Evolutionary conservation across 2,113 vertebrate species (phyloP), one percentile per base, ranked within the genome.

Genomic region (Psittacula cyanocephala): DNA sequence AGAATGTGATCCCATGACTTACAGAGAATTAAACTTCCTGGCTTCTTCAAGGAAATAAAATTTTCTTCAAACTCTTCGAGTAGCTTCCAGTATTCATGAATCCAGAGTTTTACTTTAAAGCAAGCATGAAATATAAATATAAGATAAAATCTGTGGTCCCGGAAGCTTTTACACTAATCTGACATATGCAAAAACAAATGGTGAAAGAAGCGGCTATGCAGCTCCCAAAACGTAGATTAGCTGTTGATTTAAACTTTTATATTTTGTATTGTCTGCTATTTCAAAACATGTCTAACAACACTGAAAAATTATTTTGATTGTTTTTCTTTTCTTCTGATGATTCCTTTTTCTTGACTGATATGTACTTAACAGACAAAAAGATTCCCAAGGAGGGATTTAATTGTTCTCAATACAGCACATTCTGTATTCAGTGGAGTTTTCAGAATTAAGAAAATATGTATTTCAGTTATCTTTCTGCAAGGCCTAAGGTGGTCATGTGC

Each of bases 401-500:
- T 8, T 83, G 20, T 80, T 74, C 39, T 88, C 49, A 47, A 9
- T 57, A 39, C 13, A 74, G 27, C 18, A 74, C 5, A 17, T 2
- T 35, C 11, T 59, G 47, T 44, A 71, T 44, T 72, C 49, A 64
- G 13, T 14, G 4, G 13, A 77, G 12, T 39, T 55, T 81, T 46
- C 24, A 74, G 24, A 68, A 81, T n/a, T 16, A 12, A 33, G 72
- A 70, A 50, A 27, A 39, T 23, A 47, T 29, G 18, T 33, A 17
- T 17, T 92, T 81, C 23, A 39, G 1, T 55, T 35, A 13, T 49
- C 28, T 65, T 78, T 59, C 41, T 59, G 10, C 52, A 81, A 5
- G 12, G 23, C 28, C 15, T 49, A 49, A 77, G 33, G 16, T 55
- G 5, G 3, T 62, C 28, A 6, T 13, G 6, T 0, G 0, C 17